Base-by-base conservation (phyloP, 1,140 invertebrate genomes). In the Nephila pilipes region DNA sequence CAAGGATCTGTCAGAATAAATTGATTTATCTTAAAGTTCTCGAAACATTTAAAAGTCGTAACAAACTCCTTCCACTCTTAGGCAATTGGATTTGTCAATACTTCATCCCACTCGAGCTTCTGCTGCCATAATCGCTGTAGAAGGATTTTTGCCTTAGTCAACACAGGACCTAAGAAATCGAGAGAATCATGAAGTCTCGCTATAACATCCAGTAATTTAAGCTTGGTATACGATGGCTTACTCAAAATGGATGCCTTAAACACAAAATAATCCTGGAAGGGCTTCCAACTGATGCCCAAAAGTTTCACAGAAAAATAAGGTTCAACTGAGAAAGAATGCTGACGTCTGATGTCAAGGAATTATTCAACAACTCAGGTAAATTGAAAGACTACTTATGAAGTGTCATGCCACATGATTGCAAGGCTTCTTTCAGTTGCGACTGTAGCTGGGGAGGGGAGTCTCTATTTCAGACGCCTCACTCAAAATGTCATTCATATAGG, bases 101-200 rank as follows among this genome's bases (percentile, higher is more conserved):
- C 18, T 46, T 69, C 85, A 88, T 88, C 57, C 60, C 58, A 88
- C 25, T 69, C 63, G 0, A 88, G 25, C 25, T 46, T 69, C 0
- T 32, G 22, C 10, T 38, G 32, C 58, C 85, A 69, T 14, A 88
- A 10, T 46, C 58, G 0, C n/a, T 88, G 6, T 0, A 69, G 0
- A 63, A 69, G 14, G 57, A 88, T 20, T 22, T 88, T 88, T 46
- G 85, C 85, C 25, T 69, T 69, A 3, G 85, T 46, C 2, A 88
- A 3, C 20, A 69, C 36, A 38, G 60, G 1, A 0, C 85, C 36
- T 14, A 69, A 32, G 22, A 88, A 46, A 65, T 36, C 32, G 3
- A 69, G 32, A 12, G 83, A 55, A 25, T 60, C 54, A 58, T 54
- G 58, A 3, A 60, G 29, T 8, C 57, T 85, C 0, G 83, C 57